Evolutionary conservation across 2,113 vertebrate species (phyloP).

Genomic region (Ploceus nigricollis): DNA sequence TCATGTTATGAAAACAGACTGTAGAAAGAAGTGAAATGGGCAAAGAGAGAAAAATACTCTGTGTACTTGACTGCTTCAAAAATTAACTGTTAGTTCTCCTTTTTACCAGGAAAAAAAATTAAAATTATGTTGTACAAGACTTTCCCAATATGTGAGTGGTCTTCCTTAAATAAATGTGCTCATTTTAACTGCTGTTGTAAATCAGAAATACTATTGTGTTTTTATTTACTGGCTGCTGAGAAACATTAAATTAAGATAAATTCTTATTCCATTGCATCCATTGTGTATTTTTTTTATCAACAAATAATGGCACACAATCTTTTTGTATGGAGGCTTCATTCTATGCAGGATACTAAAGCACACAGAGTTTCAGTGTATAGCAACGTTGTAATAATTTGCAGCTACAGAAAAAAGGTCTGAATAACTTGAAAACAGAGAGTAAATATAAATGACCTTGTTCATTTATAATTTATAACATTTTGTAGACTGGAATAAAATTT

Average conservation of each 20-base stretch:
- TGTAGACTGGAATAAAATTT: neutral
- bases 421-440: neutral
- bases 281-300: neutral
- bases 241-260: neutral
- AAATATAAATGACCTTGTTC: neutral
- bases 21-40: neutral
- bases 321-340: neutral
- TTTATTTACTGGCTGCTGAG: conserved; percentile 20
- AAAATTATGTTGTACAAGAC: neutral
- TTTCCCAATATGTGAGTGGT: neutral
- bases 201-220: neutral
- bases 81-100: neutral
- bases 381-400: neutral
- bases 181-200: conserved; percentile 5
- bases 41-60: neutral
- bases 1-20: conserved; percentile 1
- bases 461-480: neutral
- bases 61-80: neutral
- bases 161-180: neutral
- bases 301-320: neutral
- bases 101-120: neutral
- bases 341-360: neutral
- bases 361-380: neutral
- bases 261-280: neutral
- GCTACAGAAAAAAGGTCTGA: neutral